Evolutionary conservation across 2,797 vertebrate species (phyloP).

Genomic region (Anguilla megastoma): DNA sequence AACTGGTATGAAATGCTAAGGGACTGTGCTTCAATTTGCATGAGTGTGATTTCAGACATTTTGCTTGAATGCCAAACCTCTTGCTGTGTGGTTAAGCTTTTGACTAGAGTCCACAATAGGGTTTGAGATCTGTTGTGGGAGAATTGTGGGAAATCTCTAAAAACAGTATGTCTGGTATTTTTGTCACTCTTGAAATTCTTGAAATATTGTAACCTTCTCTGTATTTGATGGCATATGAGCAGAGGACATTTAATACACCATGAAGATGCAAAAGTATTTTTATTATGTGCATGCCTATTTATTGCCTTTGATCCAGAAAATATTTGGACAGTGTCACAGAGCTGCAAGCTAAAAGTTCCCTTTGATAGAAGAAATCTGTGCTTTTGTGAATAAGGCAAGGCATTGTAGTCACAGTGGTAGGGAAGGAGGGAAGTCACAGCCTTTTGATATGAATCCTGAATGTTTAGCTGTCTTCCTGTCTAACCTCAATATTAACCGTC

Average conservation of each 20-base stretch:
- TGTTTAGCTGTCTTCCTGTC: neutral
- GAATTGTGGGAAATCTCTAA: neutral
- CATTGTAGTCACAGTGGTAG: neutral
- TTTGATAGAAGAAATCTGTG: neutral
- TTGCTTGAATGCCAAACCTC: neutral
- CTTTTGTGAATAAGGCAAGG: neutral
- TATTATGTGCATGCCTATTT: neutral
- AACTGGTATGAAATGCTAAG: neutral
- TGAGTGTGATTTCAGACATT: neutral
- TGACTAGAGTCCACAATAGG: neutral
- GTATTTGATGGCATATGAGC: neutral
- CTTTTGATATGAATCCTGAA: neutral
- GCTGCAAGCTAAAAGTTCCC: slow-evolving; percentile 1
- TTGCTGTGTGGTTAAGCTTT: neutral
- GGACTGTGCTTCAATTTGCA: neutral
- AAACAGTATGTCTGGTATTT: neutral
- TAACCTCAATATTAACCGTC: neutral
- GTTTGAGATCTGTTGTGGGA: neutral
- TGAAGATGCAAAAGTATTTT: neutral
- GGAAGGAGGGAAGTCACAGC: neutral
- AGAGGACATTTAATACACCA: neutral
- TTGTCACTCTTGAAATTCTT: neutral
- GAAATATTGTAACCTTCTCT: neutral
- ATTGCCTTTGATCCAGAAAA: neutral
- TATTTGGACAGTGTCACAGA: neutral